Percentiles rank a stretch among this genome's conserved stretches.
Evolutionary conservation across 2,797 vertebrate species (phyloP).

Genomic region (Pteronotus mesoamericanus): DNA sequence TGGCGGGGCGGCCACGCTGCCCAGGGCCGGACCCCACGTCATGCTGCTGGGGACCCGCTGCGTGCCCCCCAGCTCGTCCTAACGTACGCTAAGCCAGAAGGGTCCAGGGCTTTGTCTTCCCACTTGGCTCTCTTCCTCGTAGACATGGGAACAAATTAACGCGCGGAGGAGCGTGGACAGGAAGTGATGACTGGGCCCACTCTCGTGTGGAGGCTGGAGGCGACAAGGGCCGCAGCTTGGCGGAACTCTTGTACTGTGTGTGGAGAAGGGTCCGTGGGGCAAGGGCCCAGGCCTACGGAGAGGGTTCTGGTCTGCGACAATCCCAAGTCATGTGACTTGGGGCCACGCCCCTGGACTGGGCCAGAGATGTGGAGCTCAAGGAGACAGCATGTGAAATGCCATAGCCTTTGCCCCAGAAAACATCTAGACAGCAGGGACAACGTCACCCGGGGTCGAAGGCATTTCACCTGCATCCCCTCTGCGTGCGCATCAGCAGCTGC

Average conservation of each 20-base stretch:
- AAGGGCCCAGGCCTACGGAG: not conserved
- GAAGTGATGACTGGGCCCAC: not conserved
- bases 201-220: not conserved
- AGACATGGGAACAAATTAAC: not conserved
- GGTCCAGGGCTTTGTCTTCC: not conserved
- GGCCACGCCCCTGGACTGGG: not conserved
- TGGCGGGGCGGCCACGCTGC: not conserved
- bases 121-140: not conserved
- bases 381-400: not conserved
- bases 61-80: not conserved
- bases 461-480: not conserved
- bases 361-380: not conserved
- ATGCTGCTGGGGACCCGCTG: accelerated
- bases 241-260: not conserved
- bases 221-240: not conserved
- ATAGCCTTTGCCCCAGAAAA: not conserved
- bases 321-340: not conserved
- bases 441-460: not conserved
- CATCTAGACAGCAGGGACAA: too few species aligned
- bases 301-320: not conserved
- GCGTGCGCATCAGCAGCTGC: not conserved
- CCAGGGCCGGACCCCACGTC: not conserved
- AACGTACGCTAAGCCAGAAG: not conserved
- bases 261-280: not conserved
- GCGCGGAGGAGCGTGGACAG: not conserved